Evolutionary conservation across 1,140 invertebrate genomes (phyloP), one percentile per base, ranked within the genome.

Genomic region (Chelonus insularis): DNA sequence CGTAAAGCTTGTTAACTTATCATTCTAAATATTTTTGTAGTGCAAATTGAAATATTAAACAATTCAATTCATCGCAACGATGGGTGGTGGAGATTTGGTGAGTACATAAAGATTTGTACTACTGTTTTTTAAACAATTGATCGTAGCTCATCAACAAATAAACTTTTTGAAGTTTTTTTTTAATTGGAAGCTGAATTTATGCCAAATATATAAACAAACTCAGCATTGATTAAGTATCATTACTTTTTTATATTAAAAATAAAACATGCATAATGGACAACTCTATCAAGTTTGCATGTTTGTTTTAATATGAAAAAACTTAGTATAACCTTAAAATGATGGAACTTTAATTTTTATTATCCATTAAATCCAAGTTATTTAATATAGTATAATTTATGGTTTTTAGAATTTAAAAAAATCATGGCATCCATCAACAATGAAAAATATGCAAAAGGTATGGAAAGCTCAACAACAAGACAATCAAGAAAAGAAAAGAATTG

Each of bases 341-440:
- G n/a, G n/a, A 11, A 45, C n/a, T 29, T 39, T 5, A 39, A 60
- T 23, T 39, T 32, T 62, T 51, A 9, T 11, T 55, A 57, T 48
- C 7, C 8, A 54, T 25, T 3, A 62, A 11, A 29, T 62, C 39
- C 0, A 41, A 20, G 52, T 43, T 12, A 45, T 6, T 34, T 57
- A 16, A 21, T 52, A 36, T 34, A 18, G 21, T 12, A 51, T 57
- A 54, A 36, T 29, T 43, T 52, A 25, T 36, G 47, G 32, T 39
- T 58, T 63, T 7, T 54, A 89, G 88, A 91, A 91, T 77, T 82
- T 89, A 1, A 91, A 91, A 62, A 91, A 91, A 73, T 90, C 89
- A 79, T 91, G 89, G 90, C 89, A 91, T 81, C 89, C 89, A 12
- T 88, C 86, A 50, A 91, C 88, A 0, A 84, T 90, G 80, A 89